phyloP scores from a whole-genome alignment of 2,113 vertebrate genomes.

The Fulmarus glacialis region DNA sequence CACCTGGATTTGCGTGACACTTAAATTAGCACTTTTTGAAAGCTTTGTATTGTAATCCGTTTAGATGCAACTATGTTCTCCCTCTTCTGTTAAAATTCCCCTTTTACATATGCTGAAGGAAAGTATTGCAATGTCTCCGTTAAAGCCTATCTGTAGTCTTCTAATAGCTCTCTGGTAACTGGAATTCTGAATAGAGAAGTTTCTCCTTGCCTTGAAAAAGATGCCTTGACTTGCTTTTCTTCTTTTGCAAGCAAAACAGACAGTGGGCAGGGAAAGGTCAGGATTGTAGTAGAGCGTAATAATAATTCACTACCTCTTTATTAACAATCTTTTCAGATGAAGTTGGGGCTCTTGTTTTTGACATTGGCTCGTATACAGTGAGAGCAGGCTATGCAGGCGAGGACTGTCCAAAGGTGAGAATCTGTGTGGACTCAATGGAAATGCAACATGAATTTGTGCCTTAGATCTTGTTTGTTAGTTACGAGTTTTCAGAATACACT shows the following conservation, averaged over 20 bases:
- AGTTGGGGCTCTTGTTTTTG: slow-evolving; percentile 97
- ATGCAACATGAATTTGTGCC: neutral
- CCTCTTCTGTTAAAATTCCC: neutral
- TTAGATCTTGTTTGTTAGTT: neutral
- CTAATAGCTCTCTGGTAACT: rapidly evolving
- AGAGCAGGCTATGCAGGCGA: slow-evolving; percentile 98
- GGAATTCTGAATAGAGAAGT: neutral
- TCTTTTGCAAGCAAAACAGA: neutral
- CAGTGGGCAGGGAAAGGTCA: neutral
- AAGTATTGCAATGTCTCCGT: neutral
- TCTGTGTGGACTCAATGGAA: neutral
- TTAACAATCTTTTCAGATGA: slow-evolving; percentile 84
- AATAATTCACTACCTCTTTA: neutral
- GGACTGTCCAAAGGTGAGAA: slow-evolving; percentile 95
- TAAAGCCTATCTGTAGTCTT: neutral
- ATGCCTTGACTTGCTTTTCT: neutral
- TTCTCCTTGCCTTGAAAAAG: neutral
- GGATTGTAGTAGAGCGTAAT: neutral
- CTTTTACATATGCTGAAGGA: neutral
- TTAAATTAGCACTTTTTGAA: neutral
- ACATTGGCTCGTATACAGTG: slow-evolving; percentile 97
- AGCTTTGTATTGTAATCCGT: neutral
- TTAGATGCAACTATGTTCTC: neutral
- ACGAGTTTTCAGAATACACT: rapidly evolving
- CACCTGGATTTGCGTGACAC: neutral